These are phyloP conservation scores for Eristalis intricaria DNA, from an alignment of 2,888 invertebrate species.

Conservation along the genomic window DNA sequence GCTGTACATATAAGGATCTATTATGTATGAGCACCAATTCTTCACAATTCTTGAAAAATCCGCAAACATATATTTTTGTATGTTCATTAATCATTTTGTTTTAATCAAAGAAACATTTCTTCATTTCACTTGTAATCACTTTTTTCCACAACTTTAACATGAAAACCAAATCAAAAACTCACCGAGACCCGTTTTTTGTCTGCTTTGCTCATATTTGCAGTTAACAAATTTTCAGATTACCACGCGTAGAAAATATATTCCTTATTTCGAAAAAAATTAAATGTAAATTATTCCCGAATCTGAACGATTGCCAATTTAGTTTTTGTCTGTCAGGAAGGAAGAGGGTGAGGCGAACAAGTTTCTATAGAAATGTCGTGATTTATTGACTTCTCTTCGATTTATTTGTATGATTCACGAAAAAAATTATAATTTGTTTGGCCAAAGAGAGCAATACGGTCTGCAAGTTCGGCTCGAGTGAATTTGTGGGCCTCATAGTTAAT, in stretches of 20 bases:
- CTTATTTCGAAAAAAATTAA: neutral
- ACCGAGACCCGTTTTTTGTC: slow-evolving; percentile 46
- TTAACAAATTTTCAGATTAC: neutral
- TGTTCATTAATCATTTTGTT: too few relatives aligned
- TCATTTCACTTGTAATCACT: neutral
- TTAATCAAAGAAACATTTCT: neutral
- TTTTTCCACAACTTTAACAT: neutral
- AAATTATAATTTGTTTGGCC: slow-evolving; percentile 18
- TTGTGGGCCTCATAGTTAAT: neutral
- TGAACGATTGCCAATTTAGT: slow-evolving; percentile 24
- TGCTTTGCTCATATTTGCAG: slow-evolving; percentile 31
- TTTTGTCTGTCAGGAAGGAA: slow-evolving; percentile 36
- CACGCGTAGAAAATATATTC: neutral
- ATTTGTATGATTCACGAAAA: neutral
- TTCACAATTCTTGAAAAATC: too few relatives aligned
- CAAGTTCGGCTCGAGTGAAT: slow-evolving; percentile 14
- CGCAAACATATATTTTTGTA: too few relatives aligned
- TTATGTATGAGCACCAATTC: too few relatives aligned
- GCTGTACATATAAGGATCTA: too few relatives aligned
- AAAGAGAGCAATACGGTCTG: slow-evolving; percentile 21
- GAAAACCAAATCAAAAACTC: slow-evolving; percentile 1
- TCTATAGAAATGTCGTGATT: slow-evolving; percentile 54
- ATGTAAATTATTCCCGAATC: slow-evolving; percentile 8
- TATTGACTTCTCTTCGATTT: slow-evolving; percentile 60
- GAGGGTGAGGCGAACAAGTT: slow-evolving; percentile 13